Base-by-base conservation (phyloP, 2,797 vertebrate genomes). In the Echeneis naucrates region DNA sequence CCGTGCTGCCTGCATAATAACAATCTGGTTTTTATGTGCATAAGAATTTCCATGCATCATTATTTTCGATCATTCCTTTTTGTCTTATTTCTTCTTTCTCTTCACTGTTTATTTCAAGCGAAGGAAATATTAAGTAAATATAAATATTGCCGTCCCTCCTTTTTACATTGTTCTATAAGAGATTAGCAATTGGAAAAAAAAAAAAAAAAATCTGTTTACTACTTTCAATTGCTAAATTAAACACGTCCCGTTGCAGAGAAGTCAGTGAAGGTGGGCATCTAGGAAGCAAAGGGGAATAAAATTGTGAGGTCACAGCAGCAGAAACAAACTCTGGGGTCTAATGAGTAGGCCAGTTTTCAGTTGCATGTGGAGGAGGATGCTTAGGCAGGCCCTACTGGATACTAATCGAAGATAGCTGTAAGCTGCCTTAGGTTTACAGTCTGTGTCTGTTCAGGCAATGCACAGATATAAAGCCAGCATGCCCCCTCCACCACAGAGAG, bases 201-300 rank as follows among this genome's bases (percentile, higher is more conserved):
- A n/a, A n/a, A n/a, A n/a, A n/a, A n/a, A 96, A 94, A 96, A 95
- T 96, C 93, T 93, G 95, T 95, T 96, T 95, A 96, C 94, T 95
- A 91, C 94, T 95, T 94, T 94, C 92, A 94, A 92, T 30, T 30
- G 3, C 95, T 94, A 95, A 96, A 96, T 95, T 92, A 95, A 95
- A 94, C 95, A 94, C 96, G 94, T 95, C 92, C 92, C 92, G 86
- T 92, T 47, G 86, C 4, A 81, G 87, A 94, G 56, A 81, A 51
- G 63, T 92, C 71, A 64, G 33, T 37, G 55, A 92, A 92, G 71
- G 37, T 44, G 50, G 44, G 48, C 45, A 50, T 81, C 64, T 61
- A 24, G 40, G 53, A 56, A 47, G 47, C 35, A 62, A 61, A 79
- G 58, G 60, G 50, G 45, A 48, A n/a, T 11, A 67, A 67, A 60